These are phyloP conservation scores for Kryptolebias marmoratus DNA, from an alignment of 2,113 vertebrate genomes.

Conservation along the genomic window DNA sequence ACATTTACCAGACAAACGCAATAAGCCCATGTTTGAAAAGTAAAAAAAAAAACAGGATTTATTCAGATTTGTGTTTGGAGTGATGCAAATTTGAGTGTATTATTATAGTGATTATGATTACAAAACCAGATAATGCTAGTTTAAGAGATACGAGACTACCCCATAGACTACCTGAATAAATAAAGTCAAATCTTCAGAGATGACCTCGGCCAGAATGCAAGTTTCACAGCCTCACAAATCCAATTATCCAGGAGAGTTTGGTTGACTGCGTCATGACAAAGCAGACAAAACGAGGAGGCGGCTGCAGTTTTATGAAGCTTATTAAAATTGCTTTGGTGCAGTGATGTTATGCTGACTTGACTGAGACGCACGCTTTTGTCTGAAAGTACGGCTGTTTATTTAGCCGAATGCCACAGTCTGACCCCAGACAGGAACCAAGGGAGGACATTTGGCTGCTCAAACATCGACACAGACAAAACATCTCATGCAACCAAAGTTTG, in stretches of 20 bases:
- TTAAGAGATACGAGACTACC: too few species aligned
- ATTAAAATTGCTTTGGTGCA: constrained; percentile 42
- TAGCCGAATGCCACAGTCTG: constrained; percentile 56
- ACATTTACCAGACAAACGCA: too few species aligned
- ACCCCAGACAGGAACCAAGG: constrained; percentile 67
- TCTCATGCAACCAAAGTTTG: constrained; percentile 34
- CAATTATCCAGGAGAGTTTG: neutral
- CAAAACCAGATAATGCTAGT: too few species aligned
- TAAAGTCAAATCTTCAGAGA: too few species aligned
- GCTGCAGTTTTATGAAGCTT: constrained; percentile 44
- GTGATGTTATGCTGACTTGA: constrained; percentile 45
- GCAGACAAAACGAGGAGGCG: constrained; percentile 24
- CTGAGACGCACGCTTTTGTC: constrained; percentile 47
- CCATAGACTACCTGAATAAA: too few species aligned
- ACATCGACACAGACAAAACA: constrained; percentile 67
- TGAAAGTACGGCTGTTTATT: constrained; percentile 58
- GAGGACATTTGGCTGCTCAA: constrained; percentile 52
- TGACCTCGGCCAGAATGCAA: neutral
- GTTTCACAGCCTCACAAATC: neutral
- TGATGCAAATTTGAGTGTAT: too few species aligned
- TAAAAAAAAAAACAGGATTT: too few species aligned
- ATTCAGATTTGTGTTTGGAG: too few species aligned
- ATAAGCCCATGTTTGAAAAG: too few species aligned
- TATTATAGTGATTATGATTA: too few species aligned
- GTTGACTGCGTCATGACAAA: constrained; percentile 2